Percentiles rank a stretch among this genome's conserved stretches.
Evolutionary conservation across 2,113 vertebrate genomes (phyloP).

Genomic region (Bucco capensis): DNA sequence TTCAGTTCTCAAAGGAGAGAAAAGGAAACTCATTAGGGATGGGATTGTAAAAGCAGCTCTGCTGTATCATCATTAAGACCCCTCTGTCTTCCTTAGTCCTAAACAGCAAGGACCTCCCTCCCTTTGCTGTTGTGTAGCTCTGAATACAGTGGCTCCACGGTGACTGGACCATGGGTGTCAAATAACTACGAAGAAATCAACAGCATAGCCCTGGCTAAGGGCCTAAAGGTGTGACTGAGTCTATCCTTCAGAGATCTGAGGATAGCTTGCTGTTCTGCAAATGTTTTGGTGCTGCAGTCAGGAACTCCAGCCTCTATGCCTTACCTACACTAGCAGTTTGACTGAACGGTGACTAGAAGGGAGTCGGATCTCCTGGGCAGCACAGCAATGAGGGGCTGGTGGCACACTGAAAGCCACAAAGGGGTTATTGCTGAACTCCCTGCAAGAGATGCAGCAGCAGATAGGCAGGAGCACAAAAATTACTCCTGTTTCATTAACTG

Average conservation of each 20-base stretch:
- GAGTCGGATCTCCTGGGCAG: neutral
- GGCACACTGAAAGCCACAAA: neutral
- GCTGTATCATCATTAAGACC: neutral
- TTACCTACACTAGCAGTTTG: neutral
- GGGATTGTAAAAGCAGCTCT: neutral
- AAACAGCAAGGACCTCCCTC: neutral
- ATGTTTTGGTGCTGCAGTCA: neutral
- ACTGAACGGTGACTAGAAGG: neutral
- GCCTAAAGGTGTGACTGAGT: neutral
- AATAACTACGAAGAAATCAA: neutral
- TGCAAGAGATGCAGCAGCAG: neutral
- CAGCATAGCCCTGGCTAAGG: neutral
- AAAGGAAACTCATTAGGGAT: neutral
- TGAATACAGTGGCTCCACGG: neutral
- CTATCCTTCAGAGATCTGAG: neutral
- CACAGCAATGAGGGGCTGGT: neutral
- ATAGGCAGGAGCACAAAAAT: neutral
- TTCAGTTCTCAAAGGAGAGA: neutral
- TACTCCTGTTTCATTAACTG: neutral
- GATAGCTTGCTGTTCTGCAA: neutral
- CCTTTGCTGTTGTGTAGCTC: neutral
- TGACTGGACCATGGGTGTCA: neutral
- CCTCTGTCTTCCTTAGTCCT: neutral
- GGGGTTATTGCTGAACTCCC: neutral
- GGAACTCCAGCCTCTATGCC: neutral